phyloP scores from a whole-genome alignment of 2,888 invertebrate genomes.

The Allacma fusca region DNA sequence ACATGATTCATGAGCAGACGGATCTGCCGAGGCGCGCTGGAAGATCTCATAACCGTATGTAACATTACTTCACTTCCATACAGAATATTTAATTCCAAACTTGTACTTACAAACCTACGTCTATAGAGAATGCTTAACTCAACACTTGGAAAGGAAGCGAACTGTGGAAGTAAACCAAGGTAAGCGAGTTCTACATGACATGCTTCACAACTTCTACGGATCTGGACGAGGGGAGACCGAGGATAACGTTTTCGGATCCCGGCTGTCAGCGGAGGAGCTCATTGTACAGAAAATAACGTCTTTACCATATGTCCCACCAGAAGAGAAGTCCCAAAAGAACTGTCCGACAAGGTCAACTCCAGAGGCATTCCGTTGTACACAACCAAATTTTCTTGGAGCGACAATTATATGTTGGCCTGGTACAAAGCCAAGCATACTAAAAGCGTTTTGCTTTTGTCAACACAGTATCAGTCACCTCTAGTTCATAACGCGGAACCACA shows the following conservation, averaged over 20 bases:
- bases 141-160: background rate
- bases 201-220: background rate
- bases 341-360: background rate
- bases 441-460: background rate
- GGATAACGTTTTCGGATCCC: background rate
- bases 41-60: no score
- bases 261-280: background rate
- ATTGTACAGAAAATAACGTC: background rate
- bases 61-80: no score
- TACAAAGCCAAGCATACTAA: background rate
- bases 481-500: background rate
- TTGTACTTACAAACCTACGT: no score
- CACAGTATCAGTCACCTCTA: background rate
- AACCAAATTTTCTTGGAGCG: background rate
- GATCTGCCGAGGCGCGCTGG: no score
- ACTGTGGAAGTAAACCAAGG: background rate
- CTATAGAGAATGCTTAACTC: no score
- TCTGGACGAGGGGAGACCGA: background rate
- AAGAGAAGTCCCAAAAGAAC: background rate
- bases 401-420: background rate
- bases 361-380: background rate
- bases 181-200: background rate
- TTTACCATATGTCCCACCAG: background rate
- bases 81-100: no score
- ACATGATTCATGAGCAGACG: no score